Percentiles rank a stretch among this genome's conserved stretches.
phyloP scores from a whole-genome alignment of 2,888 invertebrate species.

The Agriopis marginaria region DNA sequence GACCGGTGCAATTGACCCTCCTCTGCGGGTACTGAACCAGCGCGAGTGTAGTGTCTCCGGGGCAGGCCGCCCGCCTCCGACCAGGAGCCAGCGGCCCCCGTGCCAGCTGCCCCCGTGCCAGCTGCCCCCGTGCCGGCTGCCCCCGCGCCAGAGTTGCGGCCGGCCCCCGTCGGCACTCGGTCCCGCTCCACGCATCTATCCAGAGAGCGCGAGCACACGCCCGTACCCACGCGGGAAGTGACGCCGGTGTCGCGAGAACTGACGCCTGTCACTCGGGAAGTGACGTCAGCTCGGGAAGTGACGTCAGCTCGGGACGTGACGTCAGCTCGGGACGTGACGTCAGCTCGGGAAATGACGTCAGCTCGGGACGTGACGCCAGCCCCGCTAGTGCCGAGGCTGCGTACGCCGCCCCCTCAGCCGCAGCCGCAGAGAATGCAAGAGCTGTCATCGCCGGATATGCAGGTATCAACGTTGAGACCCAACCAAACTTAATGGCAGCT shows the following conservation, averaged over 20 bases:
- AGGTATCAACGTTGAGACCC: slow-evolving; percentile 32
- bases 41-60: slow-evolving; percentile 73
- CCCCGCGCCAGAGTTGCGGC: background rate
- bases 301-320: slow-evolving; percentile 12
- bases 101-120: slow-evolving; percentile 24
- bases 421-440: slow-evolving; percentile 33
- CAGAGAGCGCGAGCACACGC: background rate
- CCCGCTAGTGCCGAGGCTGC: slow-evolving; percentile 26
- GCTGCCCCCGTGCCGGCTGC: background rate
- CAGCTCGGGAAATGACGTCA: slow-evolving; percentile 15
- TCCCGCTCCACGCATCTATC: slow-evolving; percentile 17
- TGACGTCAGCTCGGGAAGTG: slow-evolving; percentile 15
- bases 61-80: slow-evolving; percentile 64
- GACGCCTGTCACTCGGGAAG: slow-evolving; percentile 4
- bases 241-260: slow-evolving; percentile 11
- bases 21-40: slow-evolving; percentile 66
- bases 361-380: slow-evolving; percentile 9
- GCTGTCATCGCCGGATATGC: slow-evolving; percentile 44
- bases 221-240: background rate
- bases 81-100: slow-evolving; percentile 35
- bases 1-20: slow-evolving; percentile 66
- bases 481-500: no score
- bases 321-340: slow-evolving; percentile 10
- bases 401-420: slow-evolving; percentile 45
- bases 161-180: slow-evolving; percentile 63